Conservation (phyloP, 2,888 invertebrate species). For the Diogma glabrata region DNA sequence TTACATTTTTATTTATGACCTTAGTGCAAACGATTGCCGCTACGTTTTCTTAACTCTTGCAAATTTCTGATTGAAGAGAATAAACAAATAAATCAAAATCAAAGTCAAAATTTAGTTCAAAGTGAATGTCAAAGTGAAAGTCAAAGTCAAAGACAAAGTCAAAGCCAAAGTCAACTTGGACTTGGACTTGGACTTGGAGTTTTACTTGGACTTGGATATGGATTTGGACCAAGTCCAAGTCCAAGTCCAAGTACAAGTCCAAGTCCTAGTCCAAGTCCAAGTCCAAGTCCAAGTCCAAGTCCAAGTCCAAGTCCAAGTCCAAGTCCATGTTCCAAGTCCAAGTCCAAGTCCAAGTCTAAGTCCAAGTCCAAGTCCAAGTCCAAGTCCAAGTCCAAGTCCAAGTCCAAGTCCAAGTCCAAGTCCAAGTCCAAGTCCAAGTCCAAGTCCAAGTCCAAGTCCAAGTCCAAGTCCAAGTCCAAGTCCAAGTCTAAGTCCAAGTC, state of each 20-base stretch:
- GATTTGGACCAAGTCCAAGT: not conserved
- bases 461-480: constrained; percentile 5
- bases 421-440: not conserved
- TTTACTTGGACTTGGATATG: not conserved
- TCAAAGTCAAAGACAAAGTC: not conserved
- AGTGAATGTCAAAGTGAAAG: not conserved
- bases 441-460: not conserved
- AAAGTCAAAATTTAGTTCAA: not conserved
- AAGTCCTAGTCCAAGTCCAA: not conserved
- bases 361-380: not conserved
- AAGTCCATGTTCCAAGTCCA: not conserved
- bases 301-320: not conserved
- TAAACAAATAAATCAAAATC: not conserved
- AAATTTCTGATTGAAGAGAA: too few relatives aligned
- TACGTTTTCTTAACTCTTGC: too few relatives aligned
- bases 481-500: constrained; percentile 2
- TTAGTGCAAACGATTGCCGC: too few relatives aligned
- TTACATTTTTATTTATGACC: too few relatives aligned
- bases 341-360: not conserved
- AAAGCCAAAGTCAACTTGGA: not conserved
- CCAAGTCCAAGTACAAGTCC: not conserved
- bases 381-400: not conserved
- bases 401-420: not conserved
- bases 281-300: constrained; percentile 1
- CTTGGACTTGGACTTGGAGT: not conserved